phyloP scores from a whole-genome alignment of 2,113 vertebrate species.

The Amphiprion ocellaris region DNA sequence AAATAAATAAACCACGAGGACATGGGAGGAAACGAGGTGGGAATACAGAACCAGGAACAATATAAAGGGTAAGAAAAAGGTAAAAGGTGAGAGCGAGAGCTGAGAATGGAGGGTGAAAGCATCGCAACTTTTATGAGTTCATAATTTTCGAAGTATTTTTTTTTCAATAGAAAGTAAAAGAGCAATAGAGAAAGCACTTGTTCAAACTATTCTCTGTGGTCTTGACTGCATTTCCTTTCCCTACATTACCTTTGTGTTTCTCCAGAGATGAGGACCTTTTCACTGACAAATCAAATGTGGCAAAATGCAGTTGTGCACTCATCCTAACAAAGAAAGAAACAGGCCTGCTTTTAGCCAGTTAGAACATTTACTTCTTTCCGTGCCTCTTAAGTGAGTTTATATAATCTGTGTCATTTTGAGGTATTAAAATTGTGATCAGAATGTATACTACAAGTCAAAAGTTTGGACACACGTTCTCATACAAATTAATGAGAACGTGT shows the following conservation, averaged over 20 bases:
- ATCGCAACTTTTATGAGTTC: background rate
- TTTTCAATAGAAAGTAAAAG: background rate
- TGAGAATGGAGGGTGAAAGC: background rate
- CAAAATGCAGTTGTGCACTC: slow-evolving; percentile 19
- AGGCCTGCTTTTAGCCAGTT: background rate
- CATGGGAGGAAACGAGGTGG: background rate
- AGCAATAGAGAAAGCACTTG: background rate
- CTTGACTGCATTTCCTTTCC: background rate
- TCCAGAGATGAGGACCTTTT: slow-evolving; percentile 16
- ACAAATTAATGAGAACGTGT: no score
- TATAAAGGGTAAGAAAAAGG: background rate
- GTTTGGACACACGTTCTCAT: no score
- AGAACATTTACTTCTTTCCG: background rate
- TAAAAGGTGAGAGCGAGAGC: background rate
- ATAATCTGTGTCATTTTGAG: no score
- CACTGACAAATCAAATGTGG: slow-evolving; percentile 19
- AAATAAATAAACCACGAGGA: background rate
- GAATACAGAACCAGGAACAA: background rate
- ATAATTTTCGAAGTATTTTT: no score
- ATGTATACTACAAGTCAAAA: no score
- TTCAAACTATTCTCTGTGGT: slow-evolving; percentile 1
- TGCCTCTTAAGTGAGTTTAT: no score
- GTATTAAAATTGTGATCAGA: background rate
- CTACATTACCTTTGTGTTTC: slow-evolving; percentile 3
- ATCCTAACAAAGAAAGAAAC: background rate